Conservation (phyloP, 92 coral and sea anemone genomes). For the Hydrozoanthus gracilis region DNA sequence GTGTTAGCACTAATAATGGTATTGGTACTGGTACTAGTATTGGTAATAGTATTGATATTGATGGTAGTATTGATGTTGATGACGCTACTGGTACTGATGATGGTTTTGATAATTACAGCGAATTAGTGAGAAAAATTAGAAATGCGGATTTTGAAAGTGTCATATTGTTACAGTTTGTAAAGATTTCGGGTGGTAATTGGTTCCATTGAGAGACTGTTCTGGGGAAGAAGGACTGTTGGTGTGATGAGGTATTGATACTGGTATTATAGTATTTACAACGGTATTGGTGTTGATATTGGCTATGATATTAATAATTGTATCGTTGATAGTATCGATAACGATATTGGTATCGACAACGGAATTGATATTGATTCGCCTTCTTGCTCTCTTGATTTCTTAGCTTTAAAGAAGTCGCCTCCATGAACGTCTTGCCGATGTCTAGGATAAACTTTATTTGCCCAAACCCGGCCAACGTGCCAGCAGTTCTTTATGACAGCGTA, state of each 20-base stretch:
- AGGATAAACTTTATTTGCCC: conserved; percentile 78
- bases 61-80: not conserved
- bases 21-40: not conserved
- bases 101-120: not conserved
- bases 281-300: not conserved
- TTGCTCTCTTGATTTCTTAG: conserved; percentile 28
- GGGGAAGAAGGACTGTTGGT: no score
- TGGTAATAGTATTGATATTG: not conserved
- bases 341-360: not conserved
- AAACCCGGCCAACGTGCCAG: conserved; percentile 78
- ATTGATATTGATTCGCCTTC: not conserved
- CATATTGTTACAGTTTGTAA: no score
- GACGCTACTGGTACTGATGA: not conserved
- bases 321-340: not conserved
- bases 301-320: no score
- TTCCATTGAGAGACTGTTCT: no score
- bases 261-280: not conserved
- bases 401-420: conserved; percentile 31
- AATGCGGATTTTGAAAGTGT: no score
- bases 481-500: conserved; percentile 50
- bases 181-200: no score
- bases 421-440: conserved; percentile 53
- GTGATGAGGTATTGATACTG: not conserved
- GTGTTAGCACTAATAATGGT: not conserved
- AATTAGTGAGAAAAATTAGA: no score